A percentile compares a stretch with the other conserved stretches of the same genome.
phyloP scores from a whole-genome alignment of 2,113 vertebrate species.

The Chiloscyllium plagiosum region DNA sequence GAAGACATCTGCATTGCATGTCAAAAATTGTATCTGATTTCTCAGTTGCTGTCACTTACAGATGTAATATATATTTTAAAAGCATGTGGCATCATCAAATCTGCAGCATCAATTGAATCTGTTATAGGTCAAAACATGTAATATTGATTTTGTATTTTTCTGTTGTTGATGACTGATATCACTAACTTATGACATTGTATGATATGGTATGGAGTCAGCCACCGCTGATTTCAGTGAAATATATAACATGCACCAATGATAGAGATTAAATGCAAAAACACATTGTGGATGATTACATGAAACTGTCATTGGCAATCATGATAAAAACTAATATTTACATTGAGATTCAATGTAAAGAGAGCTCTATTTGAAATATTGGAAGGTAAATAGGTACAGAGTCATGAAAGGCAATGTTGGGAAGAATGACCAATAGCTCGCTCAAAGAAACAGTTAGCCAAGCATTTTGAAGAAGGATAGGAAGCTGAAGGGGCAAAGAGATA shows the following conservation, averaged over 20 bases:
- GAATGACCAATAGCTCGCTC: not conserved
- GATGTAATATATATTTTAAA: not conserved
- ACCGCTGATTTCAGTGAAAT: not conserved
- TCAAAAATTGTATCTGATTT: not conserved
- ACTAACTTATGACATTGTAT: not conserved
- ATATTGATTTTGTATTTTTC: not conserved
- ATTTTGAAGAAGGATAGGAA: not conserved
- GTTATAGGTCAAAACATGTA: not conserved
- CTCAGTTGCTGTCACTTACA: not conserved
- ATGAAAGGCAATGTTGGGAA: not conserved
- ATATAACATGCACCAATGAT: not conserved
- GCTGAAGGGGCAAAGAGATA: not conserved
- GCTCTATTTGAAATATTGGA: not conserved
- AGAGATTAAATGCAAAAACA: not conserved
- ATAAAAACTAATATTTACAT: not conserved
- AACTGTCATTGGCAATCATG: not conserved
- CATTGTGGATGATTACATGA: not conserved
- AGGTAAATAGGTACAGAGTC: not conserved
- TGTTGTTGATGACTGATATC: not conserved
- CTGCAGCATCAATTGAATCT: not conserved
- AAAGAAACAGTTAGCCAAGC: not conserved
- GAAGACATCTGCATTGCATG: not conserved
- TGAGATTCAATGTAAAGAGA: not conserved
- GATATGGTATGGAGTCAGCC: not conserved
- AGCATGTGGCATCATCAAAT: not conserved